Evolutionary conservation across 2,888 invertebrate genomes (phyloP).

Genomic region (Muscina levida): DNA sequence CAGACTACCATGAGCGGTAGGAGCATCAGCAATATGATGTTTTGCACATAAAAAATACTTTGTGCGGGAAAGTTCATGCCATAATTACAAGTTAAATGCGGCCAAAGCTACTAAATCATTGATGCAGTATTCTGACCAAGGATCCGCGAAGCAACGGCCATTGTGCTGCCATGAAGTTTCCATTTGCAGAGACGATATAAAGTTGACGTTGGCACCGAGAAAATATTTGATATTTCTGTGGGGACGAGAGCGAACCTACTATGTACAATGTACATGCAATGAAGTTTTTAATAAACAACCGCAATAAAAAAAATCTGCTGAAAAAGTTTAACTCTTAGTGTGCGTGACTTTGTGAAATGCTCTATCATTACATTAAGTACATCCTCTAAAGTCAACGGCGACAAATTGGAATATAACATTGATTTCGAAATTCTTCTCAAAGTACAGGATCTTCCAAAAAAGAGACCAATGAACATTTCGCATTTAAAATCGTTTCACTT

Average conservation of each 20-base stretch:
- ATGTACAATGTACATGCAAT: neutral
- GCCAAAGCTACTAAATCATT: slow-evolving; percentile 37
- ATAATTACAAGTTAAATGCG: slow-evolving; percentile 56
- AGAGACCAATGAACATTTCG: too few relatives aligned
- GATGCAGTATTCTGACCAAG: slow-evolving; percentile 11
- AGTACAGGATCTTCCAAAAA: neutral
- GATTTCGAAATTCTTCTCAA: slow-evolving; percentile 5
- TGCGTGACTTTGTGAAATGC: slow-evolving; percentile 2
- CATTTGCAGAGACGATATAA: neutral
- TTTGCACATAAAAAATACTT: slow-evolving; percentile 54
- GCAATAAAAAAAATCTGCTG: neutral
- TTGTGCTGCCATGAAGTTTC: neutral
- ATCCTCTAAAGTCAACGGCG: neutral
- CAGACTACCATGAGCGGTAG: slow-evolving; percentile 21
- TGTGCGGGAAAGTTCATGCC: slow-evolving; percentile 45
- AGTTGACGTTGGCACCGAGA: neutral
- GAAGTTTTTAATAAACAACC: slow-evolving; percentile 20
- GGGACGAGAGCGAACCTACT: neutral
- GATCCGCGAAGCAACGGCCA: slow-evolving; percentile 12
- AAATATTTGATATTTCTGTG: neutral
- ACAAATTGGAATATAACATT: slow-evolving; percentile 19
- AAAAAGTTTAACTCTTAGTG: too few relatives aligned
- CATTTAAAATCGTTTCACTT: too few relatives aligned
- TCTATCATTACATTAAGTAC: slow-evolving; percentile 15
- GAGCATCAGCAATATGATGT: slow-evolving; percentile 38